These are phyloP conservation scores for Hirudo medicinalis DNA, from an alignment of 1,140 invertebrate species.

Conservation along the genomic window DNA sequence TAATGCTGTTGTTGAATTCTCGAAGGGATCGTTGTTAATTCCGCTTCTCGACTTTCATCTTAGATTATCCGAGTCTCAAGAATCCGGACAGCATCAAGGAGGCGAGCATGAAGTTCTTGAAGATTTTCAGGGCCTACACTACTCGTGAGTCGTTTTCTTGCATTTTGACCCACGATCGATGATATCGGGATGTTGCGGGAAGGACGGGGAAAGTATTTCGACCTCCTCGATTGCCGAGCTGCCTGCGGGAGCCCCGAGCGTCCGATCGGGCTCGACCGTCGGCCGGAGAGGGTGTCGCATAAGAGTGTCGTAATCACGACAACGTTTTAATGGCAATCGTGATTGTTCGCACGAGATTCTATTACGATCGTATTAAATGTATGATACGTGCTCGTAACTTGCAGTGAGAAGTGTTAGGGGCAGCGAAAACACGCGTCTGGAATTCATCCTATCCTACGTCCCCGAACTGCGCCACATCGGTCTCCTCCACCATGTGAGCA, in stretches of 20 bases:
- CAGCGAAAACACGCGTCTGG: conserved; percentile 7
- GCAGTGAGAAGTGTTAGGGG: not conserved
- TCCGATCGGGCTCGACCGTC: too few relatives aligned
- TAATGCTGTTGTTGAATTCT: not conserved
- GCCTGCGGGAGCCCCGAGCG: too few relatives aligned
- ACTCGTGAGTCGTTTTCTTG: not conserved
- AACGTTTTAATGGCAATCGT: too few relatives aligned
- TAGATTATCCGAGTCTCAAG: conserved; percentile 3
- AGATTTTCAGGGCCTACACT: not conserved
- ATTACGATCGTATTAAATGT: too few relatives aligned
- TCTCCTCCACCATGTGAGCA: conserved; percentile 12
- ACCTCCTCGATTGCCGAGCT: too few relatives aligned
- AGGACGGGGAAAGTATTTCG: too few relatives aligned
- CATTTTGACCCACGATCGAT: not conserved
- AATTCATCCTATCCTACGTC: conserved; percentile 4
- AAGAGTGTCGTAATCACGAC: too few relatives aligned
- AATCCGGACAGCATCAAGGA: not conserved
- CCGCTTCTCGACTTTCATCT: not conserved
- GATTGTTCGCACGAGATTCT: too few relatives aligned
- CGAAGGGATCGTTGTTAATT: not conserved
- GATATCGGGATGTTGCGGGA: too few relatives aligned
- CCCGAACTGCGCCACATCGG: conserved; percentile 14
- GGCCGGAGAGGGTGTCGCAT: too few relatives aligned
- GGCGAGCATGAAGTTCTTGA: not conserved
- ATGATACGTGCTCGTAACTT: too few relatives aligned